Percentiles rank a stretch among this genome's conserved stretches.
These are phyloP conservation scores for Nycticebus coucang DNA, from an alignment of 2,113 vertebrate species.

Conservation along the genomic window DNA sequence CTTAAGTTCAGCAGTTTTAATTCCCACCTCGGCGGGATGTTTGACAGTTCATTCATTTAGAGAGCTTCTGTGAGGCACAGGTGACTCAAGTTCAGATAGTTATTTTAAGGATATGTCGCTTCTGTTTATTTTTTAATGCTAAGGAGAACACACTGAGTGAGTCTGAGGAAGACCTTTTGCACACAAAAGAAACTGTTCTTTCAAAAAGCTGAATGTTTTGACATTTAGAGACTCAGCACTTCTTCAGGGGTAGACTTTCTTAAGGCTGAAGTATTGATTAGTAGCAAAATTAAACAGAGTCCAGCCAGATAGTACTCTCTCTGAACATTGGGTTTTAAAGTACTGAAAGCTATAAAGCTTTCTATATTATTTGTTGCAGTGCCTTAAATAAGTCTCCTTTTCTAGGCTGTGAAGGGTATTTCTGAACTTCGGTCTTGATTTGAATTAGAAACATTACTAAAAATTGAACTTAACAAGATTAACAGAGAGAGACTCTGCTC, in stretches of 20 bases:
- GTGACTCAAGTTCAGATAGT: slow-evolving; percentile 66
- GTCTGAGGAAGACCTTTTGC: slow-evolving; percentile 69
- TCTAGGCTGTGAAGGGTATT: background rate
- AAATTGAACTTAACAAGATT: background rate
- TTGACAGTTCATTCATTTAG: slow-evolving; percentile 78
- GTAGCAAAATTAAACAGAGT: slow-evolving; percentile 21
- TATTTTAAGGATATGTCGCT: slow-evolving; percentile 75
- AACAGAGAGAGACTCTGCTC: background rate
- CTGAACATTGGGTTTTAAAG: background rate
- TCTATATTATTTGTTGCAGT: background rate
- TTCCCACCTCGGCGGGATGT: slow-evolving; percentile 72
- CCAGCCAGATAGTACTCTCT: background rate
- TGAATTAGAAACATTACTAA: slow-evolving; percentile 23
- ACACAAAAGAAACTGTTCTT: slow-evolving; percentile 68
- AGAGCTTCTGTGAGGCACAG: slow-evolving; percentile 49
- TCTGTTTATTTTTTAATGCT: slow-evolving; percentile 78
- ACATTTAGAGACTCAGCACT: slow-evolving; percentile 69
- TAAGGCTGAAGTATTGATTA: slow-evolving; percentile 63
- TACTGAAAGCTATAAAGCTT: background rate
- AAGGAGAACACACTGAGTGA: slow-evolving; percentile 64
- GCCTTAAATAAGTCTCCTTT: background rate
- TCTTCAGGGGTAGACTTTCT: slow-evolving; percentile 60
- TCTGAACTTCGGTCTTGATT: slow-evolving; percentile 10
- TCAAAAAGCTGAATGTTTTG: slow-evolving; percentile 73
- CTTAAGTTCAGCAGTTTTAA: slow-evolving; percentile 75